phyloP scores from a whole-genome alignment of 2,888 invertebrate species.

The Biston stratarius region DNA sequence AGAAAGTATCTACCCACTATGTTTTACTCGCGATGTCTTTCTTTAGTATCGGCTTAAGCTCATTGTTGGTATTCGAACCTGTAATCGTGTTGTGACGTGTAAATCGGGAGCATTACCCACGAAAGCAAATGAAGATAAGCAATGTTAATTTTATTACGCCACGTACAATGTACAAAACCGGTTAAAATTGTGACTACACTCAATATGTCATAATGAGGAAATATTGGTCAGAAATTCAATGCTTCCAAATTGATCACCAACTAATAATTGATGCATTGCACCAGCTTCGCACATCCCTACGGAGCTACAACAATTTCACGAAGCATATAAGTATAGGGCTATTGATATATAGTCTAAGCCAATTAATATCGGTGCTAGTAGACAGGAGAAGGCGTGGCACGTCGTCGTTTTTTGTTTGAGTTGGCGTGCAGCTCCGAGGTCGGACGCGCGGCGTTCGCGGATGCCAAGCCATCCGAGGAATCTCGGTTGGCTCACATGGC shows the following conservation, averaged over 20 bases:
- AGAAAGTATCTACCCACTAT: too few species aligned
- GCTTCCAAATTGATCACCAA: background rate
- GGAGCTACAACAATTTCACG: too few species aligned
- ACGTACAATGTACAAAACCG: too few species aligned
- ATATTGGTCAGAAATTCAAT: slow-evolving; percentile 14
- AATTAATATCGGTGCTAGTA: slow-evolving; percentile 32
- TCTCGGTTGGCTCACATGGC: slow-evolving; percentile 42
- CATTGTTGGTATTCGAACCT: too few species aligned
- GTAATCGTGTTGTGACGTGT: too few species aligned
- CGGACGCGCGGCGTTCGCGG: slow-evolving; percentile 39
- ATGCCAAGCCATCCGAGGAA: slow-evolving; percentile 50
- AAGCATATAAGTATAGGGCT: slow-evolving; percentile 1
- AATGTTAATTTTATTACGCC: too few species aligned
- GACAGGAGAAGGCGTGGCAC: slow-evolving; percentile 50
- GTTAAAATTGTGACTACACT: slow-evolving; percentile 7
- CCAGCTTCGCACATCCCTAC: too few species aligned
- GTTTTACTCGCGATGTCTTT: too few species aligned
- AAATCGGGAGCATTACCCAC: too few species aligned
- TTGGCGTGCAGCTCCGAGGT: slow-evolving; percentile 60
- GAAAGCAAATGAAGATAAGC: too few species aligned
- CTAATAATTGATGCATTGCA: background rate
- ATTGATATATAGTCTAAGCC: slow-evolving; percentile 17
- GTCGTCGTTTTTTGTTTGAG: slow-evolving; percentile 57
- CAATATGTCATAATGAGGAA: slow-evolving; percentile 21
- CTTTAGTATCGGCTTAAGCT: too few species aligned